Conservation (phyloP, 2,113 vertebrate species). For the Machaerirhynchus nigripectus region DNA sequence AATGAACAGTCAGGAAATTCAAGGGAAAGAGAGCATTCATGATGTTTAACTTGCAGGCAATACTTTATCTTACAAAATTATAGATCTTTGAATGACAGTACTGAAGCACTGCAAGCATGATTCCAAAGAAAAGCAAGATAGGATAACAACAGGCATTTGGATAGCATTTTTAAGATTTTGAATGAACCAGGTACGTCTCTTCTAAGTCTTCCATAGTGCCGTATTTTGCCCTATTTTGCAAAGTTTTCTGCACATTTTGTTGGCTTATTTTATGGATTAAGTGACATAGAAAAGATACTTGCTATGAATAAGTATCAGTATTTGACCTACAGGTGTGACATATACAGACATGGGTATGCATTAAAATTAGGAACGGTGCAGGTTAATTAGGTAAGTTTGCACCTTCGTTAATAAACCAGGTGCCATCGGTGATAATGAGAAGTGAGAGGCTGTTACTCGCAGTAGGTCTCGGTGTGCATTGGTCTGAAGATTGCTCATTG, state of each 20-base stretch:
- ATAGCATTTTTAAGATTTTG: not conserved
- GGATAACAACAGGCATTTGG: not conserved
- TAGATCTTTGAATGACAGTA: not conserved
- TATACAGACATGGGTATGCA: not conserved
- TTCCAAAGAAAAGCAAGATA: not conserved
- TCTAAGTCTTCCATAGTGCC: not conserved
- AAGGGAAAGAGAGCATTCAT: not conserved
- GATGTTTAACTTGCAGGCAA: not conserved
- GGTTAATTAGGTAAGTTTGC: not conserved
- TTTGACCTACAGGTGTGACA: not conserved
- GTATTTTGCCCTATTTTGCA: not conserved
- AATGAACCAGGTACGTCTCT: not conserved
- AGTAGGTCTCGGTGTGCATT: rapidly evolving
- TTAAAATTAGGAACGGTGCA: not conserved
- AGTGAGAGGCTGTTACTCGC: rapidly evolving
- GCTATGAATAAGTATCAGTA: not conserved
- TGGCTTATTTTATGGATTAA: not conserved
- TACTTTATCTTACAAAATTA: not conserved
- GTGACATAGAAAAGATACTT: not conserved
- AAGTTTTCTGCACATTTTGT: not conserved
- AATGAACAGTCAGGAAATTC: not conserved
- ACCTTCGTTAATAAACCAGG: not conserved
- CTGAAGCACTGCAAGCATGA: not conserved
- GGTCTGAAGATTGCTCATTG: not conserved
- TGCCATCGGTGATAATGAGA: rapidly evolving